These are phyloP conservation scores for Drepanosiphum platanoidis DNA, from an alignment of 2,888 invertebrate genomes.

Conservation along the genomic window DNA sequence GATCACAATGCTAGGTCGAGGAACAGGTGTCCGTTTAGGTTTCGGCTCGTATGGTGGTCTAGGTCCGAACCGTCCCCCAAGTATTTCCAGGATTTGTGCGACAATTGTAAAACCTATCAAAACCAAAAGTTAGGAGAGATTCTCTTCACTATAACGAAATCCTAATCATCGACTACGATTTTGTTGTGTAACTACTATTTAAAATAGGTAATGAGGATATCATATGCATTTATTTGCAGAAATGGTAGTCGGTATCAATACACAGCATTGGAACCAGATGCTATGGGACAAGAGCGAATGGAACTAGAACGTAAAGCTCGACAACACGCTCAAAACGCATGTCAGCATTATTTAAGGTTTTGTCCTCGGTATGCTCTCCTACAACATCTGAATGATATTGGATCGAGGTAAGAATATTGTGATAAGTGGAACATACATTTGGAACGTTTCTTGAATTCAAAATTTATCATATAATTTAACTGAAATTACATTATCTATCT, in stretches of 20 bases:
- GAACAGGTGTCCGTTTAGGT: constrained; percentile 36
- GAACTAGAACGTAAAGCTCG: constrained; percentile 75
- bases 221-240: constrained; percentile 65
- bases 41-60: constrained; percentile 43
- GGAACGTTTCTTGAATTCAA: no score
- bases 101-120: constrained; percentile 1
- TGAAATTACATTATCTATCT: constrained; percentile 65
- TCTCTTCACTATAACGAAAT: background rate
- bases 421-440: no score
- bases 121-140: constrained; percentile 15
- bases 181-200: background rate
- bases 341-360: constrained; percentile 73
- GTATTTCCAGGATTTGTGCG: constrained; percentile 16
- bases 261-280: constrained; percentile 75
- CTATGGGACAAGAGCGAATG: constrained; percentile 71
- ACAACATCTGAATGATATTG: constrained; percentile 83
- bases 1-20: constrained; percentile 28
- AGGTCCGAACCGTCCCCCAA: background rate
- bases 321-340: constrained; percentile 76
- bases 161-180: background rate
- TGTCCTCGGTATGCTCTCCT: constrained; percentile 80
- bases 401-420: constrained; percentile 67
- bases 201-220: background rate
- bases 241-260: constrained; percentile 74
- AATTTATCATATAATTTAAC: no score